Evolutionary conservation across 2,888 invertebrate genomes (phyloP).

Genomic region (Limenitis camilla): DNA sequence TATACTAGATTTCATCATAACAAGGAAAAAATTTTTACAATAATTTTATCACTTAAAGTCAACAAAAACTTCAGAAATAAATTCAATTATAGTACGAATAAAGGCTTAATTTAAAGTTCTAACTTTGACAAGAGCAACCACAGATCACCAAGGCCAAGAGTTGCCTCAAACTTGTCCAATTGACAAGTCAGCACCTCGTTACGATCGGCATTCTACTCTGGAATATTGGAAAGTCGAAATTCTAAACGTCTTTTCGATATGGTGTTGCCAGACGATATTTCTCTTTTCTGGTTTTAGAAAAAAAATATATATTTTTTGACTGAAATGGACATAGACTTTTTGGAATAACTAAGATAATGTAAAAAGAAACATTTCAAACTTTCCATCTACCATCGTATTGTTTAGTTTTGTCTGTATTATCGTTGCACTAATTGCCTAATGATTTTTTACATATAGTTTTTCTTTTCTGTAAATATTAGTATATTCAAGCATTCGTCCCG

Average conservation of each 20-base stretch:
- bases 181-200: conserved; percentile 24
- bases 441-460: too few relatives aligned
- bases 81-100: conserved; percentile 7
- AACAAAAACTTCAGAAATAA: conserved; percentile 2
- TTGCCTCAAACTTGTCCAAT: conserved; percentile 20
- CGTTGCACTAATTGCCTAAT: too few relatives aligned
- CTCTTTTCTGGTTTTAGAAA: background rate
- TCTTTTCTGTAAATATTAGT: too few relatives aligned
- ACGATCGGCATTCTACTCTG: conserved; percentile 21
- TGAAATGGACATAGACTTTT: too few relatives aligned
- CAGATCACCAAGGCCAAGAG: conserved; percentile 12
- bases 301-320: too few relatives aligned
- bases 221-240: conserved; percentile 25
- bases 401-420: too few relatives aligned
- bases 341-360: too few relatives aligned
- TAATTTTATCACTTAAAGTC: background rate
- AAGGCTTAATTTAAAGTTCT: conserved; percentile 7
- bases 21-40: too few relatives aligned
- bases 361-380: too few relatives aligned
- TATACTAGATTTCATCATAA: too few relatives aligned
- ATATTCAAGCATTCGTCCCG: background rate
- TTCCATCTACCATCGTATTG: too few relatives aligned
- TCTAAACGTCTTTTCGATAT: conserved; percentile 16
- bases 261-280: conserved; percentile 4
- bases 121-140: background rate